Base-by-base conservation (phyloP, 2,888 invertebrate genomes). In the Euzetes globulus region DNA sequence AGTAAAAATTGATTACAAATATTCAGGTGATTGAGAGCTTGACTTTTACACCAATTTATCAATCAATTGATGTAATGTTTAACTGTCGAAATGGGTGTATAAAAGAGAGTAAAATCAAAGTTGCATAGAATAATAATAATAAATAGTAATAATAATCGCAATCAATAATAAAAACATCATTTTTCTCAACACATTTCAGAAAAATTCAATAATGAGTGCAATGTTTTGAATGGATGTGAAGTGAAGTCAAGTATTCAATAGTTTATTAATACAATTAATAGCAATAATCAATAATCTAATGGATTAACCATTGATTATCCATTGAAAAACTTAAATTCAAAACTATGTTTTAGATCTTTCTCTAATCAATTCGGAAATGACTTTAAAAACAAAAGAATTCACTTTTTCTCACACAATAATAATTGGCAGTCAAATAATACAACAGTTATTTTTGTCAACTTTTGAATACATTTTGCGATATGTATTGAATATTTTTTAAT, bases 41-140 rank as follows among this genome's bases (percentile, higher is more conserved):
- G 65, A 65, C 65, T 65, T 65, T 37, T 55, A 55, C 55, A 55
- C 55, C 55, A 55, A 55, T 25, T 50, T 19, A n/a, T 50, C n/a
- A 50, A n/a, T 50, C n/a, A 55, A 22, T 63, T 63, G 37, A 33
- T 33, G 29, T 17, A 63, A 63, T 63, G 3, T 33, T 41, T 15
- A 65, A 65, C 65, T 41, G 65, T 65, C 65, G 13, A 65, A 65
- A 41, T 29, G 5, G 65, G 65, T 63, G 41, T 65, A 41, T 37
- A 27, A 41, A 65, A 65, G 17, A 17, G 11, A 25, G 22, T 55
- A 2, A 55, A 58, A 27, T 29, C 17, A 27, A 29, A 63, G 17
- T 65, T 65, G 65, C 65, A 65, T 65, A 65, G 63, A 63, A 37
- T n/a, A 33, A 33, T 11, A 55, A 63, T 41, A 65, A 65, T 41